phyloP scores from a whole-genome alignment of 2,888 invertebrate species.

The Eucera pruinosa region DNA sequence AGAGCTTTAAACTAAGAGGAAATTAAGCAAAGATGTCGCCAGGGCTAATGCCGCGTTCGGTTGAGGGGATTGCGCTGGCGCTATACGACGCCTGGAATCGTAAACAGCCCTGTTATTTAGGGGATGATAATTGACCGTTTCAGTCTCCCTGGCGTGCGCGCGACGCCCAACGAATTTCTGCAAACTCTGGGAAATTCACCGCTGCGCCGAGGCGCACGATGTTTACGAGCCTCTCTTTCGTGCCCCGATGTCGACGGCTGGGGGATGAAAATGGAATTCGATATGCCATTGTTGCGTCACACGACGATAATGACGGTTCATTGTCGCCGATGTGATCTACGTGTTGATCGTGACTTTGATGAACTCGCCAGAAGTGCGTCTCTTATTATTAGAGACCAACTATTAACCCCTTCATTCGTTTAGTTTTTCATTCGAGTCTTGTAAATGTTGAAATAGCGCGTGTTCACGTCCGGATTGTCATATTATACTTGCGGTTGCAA shows the following conservation, averaged over 20 bases:
- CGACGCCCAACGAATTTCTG: conserved; percentile 66
- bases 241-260: conserved; percentile 5
- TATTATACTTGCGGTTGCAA: too few species aligned
- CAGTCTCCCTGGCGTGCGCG: conserved; percentile 54
- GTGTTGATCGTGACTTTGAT: conserved; percentile 14
- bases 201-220: conserved; percentile 44
- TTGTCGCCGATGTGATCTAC: conserved; percentile 35
- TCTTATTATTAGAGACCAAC: too few species aligned
- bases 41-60: conserved; percentile 69
- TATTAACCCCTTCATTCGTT: too few species aligned
- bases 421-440: too few species aligned
- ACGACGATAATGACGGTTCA: conserved; percentile 44
- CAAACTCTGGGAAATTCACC: conserved; percentile 67
- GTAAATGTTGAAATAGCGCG: too few species aligned
- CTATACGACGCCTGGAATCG: conserved; percentile 72
- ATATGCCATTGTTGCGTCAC: conserved; percentile 61
- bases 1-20: conserved; percentile 62
- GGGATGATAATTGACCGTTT: conserved; percentile 81
- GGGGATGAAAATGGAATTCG: conserved; percentile 64
- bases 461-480: too few species aligned
- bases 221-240: conserved; percentile 55
- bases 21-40: conserved; percentile 84
- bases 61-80: conserved; percentile 48
- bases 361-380: background rate
- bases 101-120: conserved; percentile 82